phyloP scores from a whole-genome alignment of 2,113 vertebrate genomes.

The Elachura formosa region DNA sequence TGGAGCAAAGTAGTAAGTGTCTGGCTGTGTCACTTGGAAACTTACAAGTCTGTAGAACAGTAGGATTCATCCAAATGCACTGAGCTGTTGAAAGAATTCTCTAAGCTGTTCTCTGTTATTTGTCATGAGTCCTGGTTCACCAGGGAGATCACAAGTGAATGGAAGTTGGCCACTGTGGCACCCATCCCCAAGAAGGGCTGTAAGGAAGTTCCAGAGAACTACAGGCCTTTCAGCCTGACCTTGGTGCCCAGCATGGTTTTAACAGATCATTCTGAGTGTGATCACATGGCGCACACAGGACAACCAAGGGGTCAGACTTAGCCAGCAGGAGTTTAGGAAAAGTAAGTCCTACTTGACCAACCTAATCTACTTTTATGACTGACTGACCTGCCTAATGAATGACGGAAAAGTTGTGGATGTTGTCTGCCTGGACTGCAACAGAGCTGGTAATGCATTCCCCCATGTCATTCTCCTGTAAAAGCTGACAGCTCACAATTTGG shows the following conservation, averaged over 20 bases:
- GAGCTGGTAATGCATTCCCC: neutral
- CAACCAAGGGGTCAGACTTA: neutral
- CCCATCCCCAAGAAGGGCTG: neutral
- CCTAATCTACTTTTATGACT: neutral
- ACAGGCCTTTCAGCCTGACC: neutral
- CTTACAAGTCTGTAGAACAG: neutral
- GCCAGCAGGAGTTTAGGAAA: neutral
- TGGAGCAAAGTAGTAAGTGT: neutral
- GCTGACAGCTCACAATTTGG: neutral
- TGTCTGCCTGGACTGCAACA: neutral
- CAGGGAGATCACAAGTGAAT: neutral
- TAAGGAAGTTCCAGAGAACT: neutral
- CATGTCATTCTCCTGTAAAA: neutral
- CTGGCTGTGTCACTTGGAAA: neutral
- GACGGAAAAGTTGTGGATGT: neutral
- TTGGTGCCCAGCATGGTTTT: neutral
- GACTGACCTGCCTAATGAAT: rapidly evolving
- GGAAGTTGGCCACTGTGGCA: neutral
- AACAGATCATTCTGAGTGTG: neutral
- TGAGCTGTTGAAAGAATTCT: rapidly evolving
- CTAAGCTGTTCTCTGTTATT: neutral
- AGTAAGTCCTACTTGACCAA: neutral
- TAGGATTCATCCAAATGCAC: neutral
- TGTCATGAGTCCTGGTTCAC: neutral
- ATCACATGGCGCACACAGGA: too few species aligned